Evolutionary conservation across 2,113 vertebrate genomes (phyloP).

Genomic region (Callochromis pleurospilus): DNA sequence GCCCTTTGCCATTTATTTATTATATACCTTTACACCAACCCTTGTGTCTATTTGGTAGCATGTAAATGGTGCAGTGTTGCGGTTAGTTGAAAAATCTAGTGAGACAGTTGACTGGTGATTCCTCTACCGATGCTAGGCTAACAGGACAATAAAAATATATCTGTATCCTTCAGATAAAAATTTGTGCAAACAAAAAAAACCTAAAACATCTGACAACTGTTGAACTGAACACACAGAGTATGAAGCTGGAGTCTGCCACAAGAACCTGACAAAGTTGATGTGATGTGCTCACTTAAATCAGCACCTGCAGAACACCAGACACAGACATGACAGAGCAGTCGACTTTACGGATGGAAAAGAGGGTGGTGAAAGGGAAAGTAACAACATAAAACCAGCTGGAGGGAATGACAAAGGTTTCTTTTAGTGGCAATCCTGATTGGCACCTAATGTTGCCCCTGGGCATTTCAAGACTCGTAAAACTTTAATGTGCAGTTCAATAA

Average conservation of each 20-base stretch:
- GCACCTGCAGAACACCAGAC: neutral
- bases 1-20: constrained; percentile 22
- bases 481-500: constrained; percentile 38
- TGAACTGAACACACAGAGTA: neutral
- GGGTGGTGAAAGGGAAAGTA: constrained; percentile 14
- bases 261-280: neutral
- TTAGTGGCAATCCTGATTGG: constrained; percentile 35
- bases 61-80: constrained; percentile 3
- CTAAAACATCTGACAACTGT: neutral
- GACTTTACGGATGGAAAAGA: constrained; percentile 27
- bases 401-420: constrained; percentile 31
- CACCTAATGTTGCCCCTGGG: constrained; percentile 25
- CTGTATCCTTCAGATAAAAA: neutral
- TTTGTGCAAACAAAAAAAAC: neutral
- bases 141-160: neutral
- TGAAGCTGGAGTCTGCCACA: neutral
- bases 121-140: neutral
- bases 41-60: neutral
- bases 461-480: constrained; percentile 28
- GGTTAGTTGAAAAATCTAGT: neutral
- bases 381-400: constrained; percentile 24
- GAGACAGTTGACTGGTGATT: neutral
- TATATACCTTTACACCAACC: constrained; percentile 37
- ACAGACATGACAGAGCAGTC: constrained; percentile 12
- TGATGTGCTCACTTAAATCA: neutral